Evolutionary conservation across 2,888 invertebrate species (phyloP).

Genomic region (Brachyopa scutellaris): DNA sequence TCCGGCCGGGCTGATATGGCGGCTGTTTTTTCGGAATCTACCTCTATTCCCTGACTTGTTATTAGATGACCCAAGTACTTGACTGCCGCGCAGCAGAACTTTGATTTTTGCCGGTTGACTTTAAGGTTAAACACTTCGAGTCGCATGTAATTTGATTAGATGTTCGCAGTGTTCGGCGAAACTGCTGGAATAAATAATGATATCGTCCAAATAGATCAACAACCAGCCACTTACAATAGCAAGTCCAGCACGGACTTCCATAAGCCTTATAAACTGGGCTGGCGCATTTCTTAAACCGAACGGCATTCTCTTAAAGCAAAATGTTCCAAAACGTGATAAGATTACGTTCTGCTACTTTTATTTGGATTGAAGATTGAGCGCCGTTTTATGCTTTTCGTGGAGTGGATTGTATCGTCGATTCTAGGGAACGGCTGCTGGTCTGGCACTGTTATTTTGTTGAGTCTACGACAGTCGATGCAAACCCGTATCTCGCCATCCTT

Average conservation of each 20-base stretch:
- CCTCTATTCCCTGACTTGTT: slow-evolving; percentile 30
- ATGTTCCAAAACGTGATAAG: too few species aligned
- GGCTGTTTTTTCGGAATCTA: slow-evolving; percentile 56
- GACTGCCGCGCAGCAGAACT: slow-evolving; percentile 5
- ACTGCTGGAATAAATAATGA: too few species aligned
- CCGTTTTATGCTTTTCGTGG: slow-evolving; percentile 48
- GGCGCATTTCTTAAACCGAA: too few species aligned
- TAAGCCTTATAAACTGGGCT: too few species aligned
- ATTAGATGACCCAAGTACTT: slow-evolving; percentile 19
- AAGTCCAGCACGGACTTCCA: too few species aligned
- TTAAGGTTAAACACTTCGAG: too few species aligned
- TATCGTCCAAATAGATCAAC: too few species aligned
- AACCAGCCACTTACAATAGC: too few species aligned
- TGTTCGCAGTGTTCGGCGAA: too few species aligned
- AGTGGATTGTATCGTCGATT: slow-evolving; percentile 76
- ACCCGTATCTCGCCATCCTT: slow-evolving; percentile 73
- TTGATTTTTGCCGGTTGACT: slow-evolving; percentile 1
- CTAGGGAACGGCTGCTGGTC: too few species aligned
- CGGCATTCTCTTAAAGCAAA: too few species aligned
- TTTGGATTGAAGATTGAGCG: slow-evolving; percentile 77
- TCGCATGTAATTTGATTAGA: too few species aligned
- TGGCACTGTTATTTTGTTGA: slow-evolving; percentile 21
- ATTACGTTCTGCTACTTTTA: slow-evolving; percentile 77
- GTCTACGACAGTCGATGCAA: slow-evolving; percentile 75
- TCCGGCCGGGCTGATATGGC: slow-evolving; percentile 62